These are phyloP conservation scores for Drymodes brunneopygia DNA, from an alignment of 2,113 vertebrate genomes.

Conservation along the genomic window DNA sequence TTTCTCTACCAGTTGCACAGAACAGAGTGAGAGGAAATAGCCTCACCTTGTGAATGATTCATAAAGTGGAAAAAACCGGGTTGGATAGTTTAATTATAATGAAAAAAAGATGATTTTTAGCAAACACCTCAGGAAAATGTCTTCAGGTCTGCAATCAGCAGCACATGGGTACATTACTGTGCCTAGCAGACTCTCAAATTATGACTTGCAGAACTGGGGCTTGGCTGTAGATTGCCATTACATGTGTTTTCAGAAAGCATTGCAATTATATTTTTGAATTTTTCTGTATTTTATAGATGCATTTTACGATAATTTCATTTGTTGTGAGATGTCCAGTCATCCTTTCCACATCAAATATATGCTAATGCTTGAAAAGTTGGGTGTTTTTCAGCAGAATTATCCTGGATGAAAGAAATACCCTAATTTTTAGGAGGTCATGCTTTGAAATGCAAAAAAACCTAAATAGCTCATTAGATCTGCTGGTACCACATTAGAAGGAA, in stretches of 20 bases:
- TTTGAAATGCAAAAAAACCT: slow-evolving; percentile 50
- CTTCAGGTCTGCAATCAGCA: background rate
- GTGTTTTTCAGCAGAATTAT: background rate
- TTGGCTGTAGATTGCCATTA: background rate
- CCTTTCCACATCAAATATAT: slow-evolving; percentile 19
- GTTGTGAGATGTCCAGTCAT: background rate
- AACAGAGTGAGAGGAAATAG: background rate
- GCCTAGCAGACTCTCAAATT: background rate
- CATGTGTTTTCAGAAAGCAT: background rate
- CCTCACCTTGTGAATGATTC: background rate
- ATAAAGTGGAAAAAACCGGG: background rate
- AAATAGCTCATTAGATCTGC: slow-evolving; percentile 26
- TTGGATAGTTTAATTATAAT: background rate
- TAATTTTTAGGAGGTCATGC: slow-evolving; percentile 12
- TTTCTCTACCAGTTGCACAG: background rate
- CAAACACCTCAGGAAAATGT: background rate
- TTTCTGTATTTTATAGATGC: background rate
- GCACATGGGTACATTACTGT: background rate
- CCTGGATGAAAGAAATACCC: background rate
- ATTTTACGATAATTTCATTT: background rate
- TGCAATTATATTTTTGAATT: background rate
- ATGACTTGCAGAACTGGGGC: background rate
- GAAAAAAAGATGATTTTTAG: background rate
- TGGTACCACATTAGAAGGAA: background rate
- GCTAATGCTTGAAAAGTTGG: slow-evolving; percentile 11